Base-by-base conservation (phyloP, 2,113 vertebrate species). In the Tetrax tetrax region DNA sequence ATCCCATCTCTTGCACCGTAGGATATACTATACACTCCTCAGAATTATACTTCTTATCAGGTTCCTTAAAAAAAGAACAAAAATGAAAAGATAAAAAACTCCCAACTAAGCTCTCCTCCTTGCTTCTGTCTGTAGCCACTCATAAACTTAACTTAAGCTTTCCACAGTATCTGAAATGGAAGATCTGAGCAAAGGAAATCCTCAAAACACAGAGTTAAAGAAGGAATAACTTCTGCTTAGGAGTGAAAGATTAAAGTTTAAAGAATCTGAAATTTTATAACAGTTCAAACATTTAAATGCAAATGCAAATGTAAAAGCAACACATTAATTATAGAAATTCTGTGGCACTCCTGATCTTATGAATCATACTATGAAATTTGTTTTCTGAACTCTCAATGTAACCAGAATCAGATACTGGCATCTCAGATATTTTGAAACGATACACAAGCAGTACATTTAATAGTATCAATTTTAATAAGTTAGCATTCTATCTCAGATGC, bases 211-310 rank as follows among this genome's bases (percentile, higher is more conserved):
- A 87, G 33, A 86, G 45, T 88, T 72, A 75, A 83, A 94, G 63
- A 93, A 91, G 27, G 60, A 94, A 54, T 71, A 91, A 89, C 57
- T 77, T 81, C 57, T 82, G 22, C 41, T 75, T 70, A 72, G 45
- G 22, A 92, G 12, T 76, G 17, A 83, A 68, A 97, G 75, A 80
- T 48, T 84, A 54, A 96, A 69, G 27, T 47, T 96, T 83, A 94
- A 95, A 83, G 72, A 84, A 63, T 63, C n/a, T 48, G 60, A 87
- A 74, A 83, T 75, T 96, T 95, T 68, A 23, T 81, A 90, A 84
- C 47, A 65, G 75, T 93, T 96, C 80, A 94, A 97, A 97, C 64
- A 85, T 83, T 87, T 85, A 95, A 90, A 96, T 79, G 47, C 54
- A 84, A 83, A 89, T 82, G 33, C 31, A 95, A 91, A 47, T 33